Percentiles rank a stretch among this genome's conserved stretches.
Conservation (phyloP, 2,113 vertebrate genomes). For the Bujurquina vittata region DNA sequence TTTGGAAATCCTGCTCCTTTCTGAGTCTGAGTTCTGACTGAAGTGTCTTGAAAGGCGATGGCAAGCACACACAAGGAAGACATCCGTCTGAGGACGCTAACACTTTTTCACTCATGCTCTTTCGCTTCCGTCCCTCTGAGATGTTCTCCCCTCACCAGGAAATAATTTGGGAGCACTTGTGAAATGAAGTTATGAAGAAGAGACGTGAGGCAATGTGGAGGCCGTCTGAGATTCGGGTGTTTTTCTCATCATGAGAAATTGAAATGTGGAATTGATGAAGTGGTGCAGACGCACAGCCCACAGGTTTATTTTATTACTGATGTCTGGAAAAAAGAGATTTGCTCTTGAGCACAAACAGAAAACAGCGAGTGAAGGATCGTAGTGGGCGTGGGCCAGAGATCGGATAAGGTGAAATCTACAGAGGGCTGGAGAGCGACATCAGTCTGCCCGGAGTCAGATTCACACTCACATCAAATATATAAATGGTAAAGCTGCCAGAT, state of each 20-base stretch:
- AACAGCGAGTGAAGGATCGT: neutral
- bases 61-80: neutral
- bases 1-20: neutral
- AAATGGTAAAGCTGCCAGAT: neutral
- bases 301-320: slow-evolving; percentile 5
- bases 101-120: neutral
- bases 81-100: slow-evolving; percentile 11
- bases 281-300: neutral
- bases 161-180: slow-evolving; percentile 11
- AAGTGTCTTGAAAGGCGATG: slow-evolving; percentile 22
- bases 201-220: neutral
- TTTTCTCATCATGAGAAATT: slow-evolving; percentile 20
- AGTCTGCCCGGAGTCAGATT: neutral
- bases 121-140: neutral
- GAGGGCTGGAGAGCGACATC: neutral
- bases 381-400: neutral
- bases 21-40: slow-evolving; percentile 5
- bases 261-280: slow-evolving; percentile 16
- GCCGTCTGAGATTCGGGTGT: slow-evolving; percentile 16
- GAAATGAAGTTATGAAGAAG: neutral
- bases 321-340: neutral
- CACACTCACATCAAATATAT: neutral
- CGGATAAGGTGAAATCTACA: neutral
- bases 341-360: neutral
- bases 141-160: neutral